Evolutionary conservation across 1,140 invertebrate species (phyloP).

Genomic region (Diprion similis): DNA sequence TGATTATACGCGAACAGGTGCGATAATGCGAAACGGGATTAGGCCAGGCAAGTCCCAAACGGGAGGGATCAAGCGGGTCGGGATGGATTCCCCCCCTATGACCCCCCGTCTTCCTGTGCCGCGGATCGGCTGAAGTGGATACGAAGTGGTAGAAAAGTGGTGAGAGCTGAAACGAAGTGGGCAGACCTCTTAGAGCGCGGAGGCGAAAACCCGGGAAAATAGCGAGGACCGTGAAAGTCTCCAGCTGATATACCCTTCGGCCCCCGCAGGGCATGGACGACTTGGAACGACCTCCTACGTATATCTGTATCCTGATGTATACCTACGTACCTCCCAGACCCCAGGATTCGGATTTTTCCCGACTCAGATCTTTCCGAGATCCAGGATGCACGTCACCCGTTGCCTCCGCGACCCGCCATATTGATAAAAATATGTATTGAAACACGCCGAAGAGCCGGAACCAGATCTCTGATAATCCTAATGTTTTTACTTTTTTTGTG

Average conservation of each 20-base stretch:
- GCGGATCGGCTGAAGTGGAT: background rate
- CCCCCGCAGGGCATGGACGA: background rate
- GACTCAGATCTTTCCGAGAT: background rate
- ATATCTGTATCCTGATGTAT: background rate
- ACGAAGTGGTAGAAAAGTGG: constrained; percentile 5
- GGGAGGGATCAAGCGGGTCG: too few species aligned
- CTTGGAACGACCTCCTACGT: background rate
- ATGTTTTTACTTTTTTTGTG: too few species aligned
- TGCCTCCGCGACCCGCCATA: too few species aligned
- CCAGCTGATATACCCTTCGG: background rate
- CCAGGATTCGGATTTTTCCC: background rate
- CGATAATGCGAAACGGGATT: background rate
- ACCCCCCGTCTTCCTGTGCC: background rate
- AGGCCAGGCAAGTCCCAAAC: background rate
- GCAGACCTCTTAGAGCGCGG: background rate
- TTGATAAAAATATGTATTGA: too few species aligned
- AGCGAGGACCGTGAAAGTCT: constrained; percentile 4
- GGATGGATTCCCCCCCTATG: background rate
- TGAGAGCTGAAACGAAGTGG: constrained; percentile 1
- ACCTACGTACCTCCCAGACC: background rate
- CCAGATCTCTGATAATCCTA: too few species aligned
- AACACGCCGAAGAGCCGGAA: too few species aligned
- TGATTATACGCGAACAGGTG: background rate
- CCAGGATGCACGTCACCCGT: too few species aligned
- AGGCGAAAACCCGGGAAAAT: constrained; percentile 2